These are phyloP conservation scores for Halcyon leucocephala DNA, from an alignment of 2,797 vertebrate genomes.

Conservation along the genomic window DNA sequence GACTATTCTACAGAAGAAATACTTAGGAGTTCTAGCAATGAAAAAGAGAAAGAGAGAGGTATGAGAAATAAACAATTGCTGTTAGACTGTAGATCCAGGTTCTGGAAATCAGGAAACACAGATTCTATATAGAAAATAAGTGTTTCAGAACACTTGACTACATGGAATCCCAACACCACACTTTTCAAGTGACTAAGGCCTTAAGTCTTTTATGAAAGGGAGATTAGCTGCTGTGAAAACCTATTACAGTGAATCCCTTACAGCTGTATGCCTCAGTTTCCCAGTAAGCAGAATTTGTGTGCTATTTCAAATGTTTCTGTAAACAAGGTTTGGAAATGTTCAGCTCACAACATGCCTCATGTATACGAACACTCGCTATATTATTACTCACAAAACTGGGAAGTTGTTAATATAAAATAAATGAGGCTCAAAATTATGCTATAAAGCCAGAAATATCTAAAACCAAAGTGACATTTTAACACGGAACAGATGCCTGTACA, in stretches of 20 bases:
- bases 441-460: conserved; percentile 40
- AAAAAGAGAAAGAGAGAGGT: not conserved
- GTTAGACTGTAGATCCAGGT: not conserved
- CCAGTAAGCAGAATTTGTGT: not conserved
- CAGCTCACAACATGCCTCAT: not conserved
- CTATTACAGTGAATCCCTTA: not conserved
- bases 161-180: not conserved
- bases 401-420: conserved; percentile 45
- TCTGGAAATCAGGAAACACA: not conserved
- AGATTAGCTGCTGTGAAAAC: not conserved
- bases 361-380: not conserved
- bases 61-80: not conserved
- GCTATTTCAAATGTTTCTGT: not conserved
- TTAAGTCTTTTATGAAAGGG: not conserved
- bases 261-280: not conserved
- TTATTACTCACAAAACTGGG: conserved; percentile 33
- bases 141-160: not conserved
- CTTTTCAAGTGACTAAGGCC: not conserved
- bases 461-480: conserved; percentile 25
- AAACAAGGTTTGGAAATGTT: not conserved
- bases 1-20: not conserved
- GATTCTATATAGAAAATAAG: not conserved
- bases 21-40: not conserved
- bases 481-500: not conserved
- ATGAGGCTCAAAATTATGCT: conserved; percentile 29